Evolutionary conservation across 1,140 invertebrate species (phyloP).

Genomic region (Conopomorpha cramerella): DNA sequence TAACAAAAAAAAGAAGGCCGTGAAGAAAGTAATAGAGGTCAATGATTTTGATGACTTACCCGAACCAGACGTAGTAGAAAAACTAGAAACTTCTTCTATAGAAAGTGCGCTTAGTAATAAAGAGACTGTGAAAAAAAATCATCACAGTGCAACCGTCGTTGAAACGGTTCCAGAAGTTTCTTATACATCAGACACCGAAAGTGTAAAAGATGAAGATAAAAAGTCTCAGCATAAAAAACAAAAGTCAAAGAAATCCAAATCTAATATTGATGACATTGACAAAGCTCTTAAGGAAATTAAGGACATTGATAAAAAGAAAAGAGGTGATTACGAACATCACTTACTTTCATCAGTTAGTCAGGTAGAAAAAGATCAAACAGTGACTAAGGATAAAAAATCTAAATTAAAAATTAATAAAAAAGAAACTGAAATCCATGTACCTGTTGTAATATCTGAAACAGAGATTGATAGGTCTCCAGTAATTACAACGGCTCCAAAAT

Average conservation of each 20-base stretch:
- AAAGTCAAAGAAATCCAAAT: constrained; percentile 45
- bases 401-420: no score
- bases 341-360: no score
- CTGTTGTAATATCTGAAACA: constrained; percentile 4
- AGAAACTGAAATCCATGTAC: constrained; percentile 6
- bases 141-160: constrained; percentile 22
- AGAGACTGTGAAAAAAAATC: constrained; percentile 18
- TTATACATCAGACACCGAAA: constrained; percentile 4
- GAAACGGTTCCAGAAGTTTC: constrained; percentile 16
- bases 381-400: no score
- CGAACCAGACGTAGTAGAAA: constrained; percentile 2
- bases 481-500: no score
- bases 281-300: constrained; percentile 61
- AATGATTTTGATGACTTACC: constrained; percentile 34
- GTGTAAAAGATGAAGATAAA: constrained; percentile 14
- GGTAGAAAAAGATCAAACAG: no score
- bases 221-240: constrained; percentile 49
- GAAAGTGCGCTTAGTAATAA: constrained; percentile 7
- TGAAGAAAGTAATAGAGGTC: constrained; percentile 42
- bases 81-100: neutral
- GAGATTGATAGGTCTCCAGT: no score
- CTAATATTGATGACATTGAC: constrained; percentile 57
- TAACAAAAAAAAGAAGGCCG: constrained; percentile 38
- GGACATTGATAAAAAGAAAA: constrained; percentile 36
- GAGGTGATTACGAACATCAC: constrained; percentile 19